These are phyloP conservation scores for Phaenicophaeus curvirostris DNA, from an alignment of 2,797 vertebrate genomes.

Conservation along the genomic window DNA sequence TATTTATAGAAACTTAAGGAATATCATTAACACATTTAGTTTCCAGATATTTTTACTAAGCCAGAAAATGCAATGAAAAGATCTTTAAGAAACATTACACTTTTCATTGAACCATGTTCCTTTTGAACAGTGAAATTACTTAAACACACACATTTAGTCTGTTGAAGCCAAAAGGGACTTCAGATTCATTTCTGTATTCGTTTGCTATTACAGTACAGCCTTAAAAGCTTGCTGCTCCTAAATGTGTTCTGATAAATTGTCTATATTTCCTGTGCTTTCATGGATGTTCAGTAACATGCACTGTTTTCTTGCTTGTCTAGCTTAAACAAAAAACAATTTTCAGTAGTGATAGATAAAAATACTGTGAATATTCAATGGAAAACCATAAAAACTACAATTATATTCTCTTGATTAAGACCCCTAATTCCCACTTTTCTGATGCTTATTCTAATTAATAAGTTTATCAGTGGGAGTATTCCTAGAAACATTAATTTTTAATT, in stretches of 20 bases:
- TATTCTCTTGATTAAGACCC: background rate
- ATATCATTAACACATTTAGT: constrained; percentile 55
- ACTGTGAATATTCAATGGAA: background rate
- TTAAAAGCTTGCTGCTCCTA: background rate
- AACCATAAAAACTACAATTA: background rate
- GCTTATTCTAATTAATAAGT: background rate
- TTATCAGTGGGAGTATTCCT: background rate
- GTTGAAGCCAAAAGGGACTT: constrained; percentile 3
- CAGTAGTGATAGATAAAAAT: background rate
- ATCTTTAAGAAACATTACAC: constrained; percentile 15
- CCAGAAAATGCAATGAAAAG: constrained; percentile 25
- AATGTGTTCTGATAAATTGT: background rate
- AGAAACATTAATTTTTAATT: background rate
- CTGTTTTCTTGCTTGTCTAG: background rate
- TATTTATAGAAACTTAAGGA: constrained; percentile 69
- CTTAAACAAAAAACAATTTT: background rate
- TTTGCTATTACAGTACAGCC: background rate
- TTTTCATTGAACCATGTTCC: constrained; percentile 5
- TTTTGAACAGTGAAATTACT: background rate
- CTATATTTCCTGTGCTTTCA: background rate
- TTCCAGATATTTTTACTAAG: constrained; percentile 43
- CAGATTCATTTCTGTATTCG: background rate
- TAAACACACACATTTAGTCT: constrained; percentile 19
- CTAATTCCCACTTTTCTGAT: background rate
- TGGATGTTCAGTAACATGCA: background rate